Base-by-base conservation (phyloP, 2,113 vertebrate genomes). In the Thoracochromis brauschi region DNA sequence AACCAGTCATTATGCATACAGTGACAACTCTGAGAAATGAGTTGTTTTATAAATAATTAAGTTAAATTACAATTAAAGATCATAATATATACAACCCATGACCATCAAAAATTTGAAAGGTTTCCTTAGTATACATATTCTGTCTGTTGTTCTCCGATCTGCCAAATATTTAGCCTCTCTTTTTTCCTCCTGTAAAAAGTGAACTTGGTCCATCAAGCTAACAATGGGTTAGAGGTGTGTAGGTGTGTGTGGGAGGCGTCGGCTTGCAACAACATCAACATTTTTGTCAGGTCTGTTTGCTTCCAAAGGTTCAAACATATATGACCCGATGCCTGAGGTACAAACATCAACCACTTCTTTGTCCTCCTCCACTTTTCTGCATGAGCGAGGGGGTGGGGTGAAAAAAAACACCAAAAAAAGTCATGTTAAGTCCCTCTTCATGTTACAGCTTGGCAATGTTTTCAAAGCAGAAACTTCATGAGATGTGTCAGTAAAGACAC, bases 211-310 rank as follows among this genome's bases (percentile, higher is more conserved):
- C 75, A 78, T 73, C 55, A 55, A 84, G 63, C 83, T 80, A 86
- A 38, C 91, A 79, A 31, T 54, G 55, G 91, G 92, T 91, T 90
- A 91, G 88, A 92, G 91, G 89, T 91, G 89, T 93, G 93, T 94
- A 90, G 93, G 93, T 90, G 93, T 92, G 87, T 90, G 91, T 91
- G 40, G 91, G 93, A 88, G 88, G 57, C 88, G 87, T 84, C 86
- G 58, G 93, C 84, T 87, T 84, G 80, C 84, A 92, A 71, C 84
- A 91, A 88, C 85, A 92, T 89, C 84, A 91, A 88, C 85, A 92
- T 90, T 83, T 85, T 91, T 7, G 3, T 53, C 81, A 85, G 84
- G 81, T 83, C 83, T 78, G 26, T 90, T 79, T 86, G 78, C 57
- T 83, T 89, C 35, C 80, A 85, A 78, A 88, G 63, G 84, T 90